phyloP scores from a whole-genome alignment of 2,797 vertebrate species.

The Crocidura indochinensis region DNA sequence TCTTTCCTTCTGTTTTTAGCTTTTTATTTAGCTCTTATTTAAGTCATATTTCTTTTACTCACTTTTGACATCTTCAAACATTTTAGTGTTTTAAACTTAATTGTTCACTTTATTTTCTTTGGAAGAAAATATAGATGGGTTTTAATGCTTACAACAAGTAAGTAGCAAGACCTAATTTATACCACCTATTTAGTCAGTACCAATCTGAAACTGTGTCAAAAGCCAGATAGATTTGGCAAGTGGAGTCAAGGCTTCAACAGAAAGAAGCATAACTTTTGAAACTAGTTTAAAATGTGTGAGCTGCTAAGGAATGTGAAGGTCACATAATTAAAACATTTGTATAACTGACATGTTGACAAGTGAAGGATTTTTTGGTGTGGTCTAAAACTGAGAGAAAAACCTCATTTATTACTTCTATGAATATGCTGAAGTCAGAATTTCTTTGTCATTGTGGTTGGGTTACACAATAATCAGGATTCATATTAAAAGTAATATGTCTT shows the following conservation, averaged over 20 bases:
- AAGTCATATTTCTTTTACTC: conserved; percentile 2
- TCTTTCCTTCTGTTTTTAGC: conserved; percentile 20
- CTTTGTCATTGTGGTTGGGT: not conserved
- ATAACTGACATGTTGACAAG: not conserved
- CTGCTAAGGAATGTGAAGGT: conserved; percentile 62
- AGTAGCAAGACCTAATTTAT: conserved; percentile 38
- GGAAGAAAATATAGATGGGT: conserved; percentile 27
- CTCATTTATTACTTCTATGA: not conserved
- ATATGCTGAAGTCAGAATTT: not conserved
- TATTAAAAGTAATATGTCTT: not conserved
- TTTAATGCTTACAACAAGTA: conserved; percentile 39
- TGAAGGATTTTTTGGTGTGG: conserved; percentile 65
- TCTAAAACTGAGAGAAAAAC: conserved; percentile 51
- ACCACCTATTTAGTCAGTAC: not conserved
- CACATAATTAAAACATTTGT: conserved; percentile 61
- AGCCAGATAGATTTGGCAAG: conserved; percentile 32
- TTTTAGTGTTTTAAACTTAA: conserved; percentile 28
- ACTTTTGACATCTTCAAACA: conserved; percentile 47
- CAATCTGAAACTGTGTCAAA: not conserved
- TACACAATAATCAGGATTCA: conserved; percentile 13
- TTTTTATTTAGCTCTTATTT: not conserved
- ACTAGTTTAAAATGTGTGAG: conserved; percentile 58
- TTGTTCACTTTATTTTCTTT: conserved; percentile 62
- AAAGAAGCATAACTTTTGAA: conserved; percentile 66
- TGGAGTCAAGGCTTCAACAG: conserved; percentile 33